Percentiles rank a stretch among this genome's conserved stretches.
These are phyloP conservation scores for Polietes domitor DNA, from an alignment of 2,888 invertebrate genomes.

Conservation along the genomic window DNA sequence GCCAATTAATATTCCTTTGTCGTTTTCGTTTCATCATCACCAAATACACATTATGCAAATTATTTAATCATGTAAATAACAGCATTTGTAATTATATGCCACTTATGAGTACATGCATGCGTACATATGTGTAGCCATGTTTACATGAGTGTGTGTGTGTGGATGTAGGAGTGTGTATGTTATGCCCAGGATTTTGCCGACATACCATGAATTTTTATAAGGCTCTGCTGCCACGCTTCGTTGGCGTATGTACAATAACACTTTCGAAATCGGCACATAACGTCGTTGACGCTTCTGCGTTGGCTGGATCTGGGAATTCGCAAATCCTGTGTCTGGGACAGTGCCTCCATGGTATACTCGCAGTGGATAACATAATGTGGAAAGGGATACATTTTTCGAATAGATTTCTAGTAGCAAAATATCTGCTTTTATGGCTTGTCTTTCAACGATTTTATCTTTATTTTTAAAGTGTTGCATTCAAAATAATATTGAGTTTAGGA, in stretches of 20 bases:
- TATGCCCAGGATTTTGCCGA: background rate
- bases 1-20: slow-evolving; percentile 26
- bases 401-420: too few species aligned
- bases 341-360: too few species aligned
- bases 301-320: too few species aligned
- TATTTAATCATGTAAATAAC: slow-evolving; percentile 53
- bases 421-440: too few species aligned
- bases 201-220: background rate
- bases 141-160: background rate
- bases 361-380: too few species aligned
- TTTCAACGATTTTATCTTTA: too few species aligned
- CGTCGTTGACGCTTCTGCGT: background rate
- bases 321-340: too few species aligned
- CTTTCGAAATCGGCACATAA: background rate
- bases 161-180: background rate
- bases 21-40: slow-evolving; percentile 27
- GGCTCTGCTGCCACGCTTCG: background rate
- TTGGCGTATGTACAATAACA: background rate
- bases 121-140: background rate
- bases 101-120: slow-evolving; percentile 8
- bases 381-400: too few species aligned
- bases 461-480: too few species aligned
- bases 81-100: slow-evolving; percentile 43
- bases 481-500: too few species aligned
- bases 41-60: slow-evolving; percentile 48